A percentile compares a stretch with the other conserved stretches of the same genome.
These are phyloP conservation scores for Phaonia tiefii DNA, from an alignment of 2,888 invertebrate genomes.

Conservation along the genomic window DNA sequence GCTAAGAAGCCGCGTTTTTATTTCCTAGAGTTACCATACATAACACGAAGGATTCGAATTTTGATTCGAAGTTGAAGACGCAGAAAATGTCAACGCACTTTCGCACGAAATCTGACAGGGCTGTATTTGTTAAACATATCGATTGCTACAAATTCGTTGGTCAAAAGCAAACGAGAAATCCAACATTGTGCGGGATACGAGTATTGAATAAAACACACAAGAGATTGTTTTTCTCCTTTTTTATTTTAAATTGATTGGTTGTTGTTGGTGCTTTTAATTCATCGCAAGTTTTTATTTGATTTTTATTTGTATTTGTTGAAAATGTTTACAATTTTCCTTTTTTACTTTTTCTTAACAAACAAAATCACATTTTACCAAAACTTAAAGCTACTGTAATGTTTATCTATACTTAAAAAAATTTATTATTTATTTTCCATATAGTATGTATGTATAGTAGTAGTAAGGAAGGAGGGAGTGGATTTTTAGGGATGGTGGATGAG, in stretches of 20 bases:
- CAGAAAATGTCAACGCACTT: too few species aligned
- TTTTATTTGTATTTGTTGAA: conserved; percentile 60
- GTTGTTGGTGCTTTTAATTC: conserved; percentile 62
- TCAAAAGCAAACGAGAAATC: too few species aligned
- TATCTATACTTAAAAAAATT: conserved; percentile 61
- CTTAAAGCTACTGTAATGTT: conserved; percentile 61
- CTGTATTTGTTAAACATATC: too few species aligned
- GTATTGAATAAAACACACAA: too few species aligned
- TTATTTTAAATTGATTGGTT: conserved; percentile 59
- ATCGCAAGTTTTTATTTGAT: conserved; percentile 63
- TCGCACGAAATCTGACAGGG: too few species aligned
- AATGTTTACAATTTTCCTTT: conserved; percentile 34
- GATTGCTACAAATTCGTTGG: too few species aligned
- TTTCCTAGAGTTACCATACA: too few species aligned
- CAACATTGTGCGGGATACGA: too few species aligned
- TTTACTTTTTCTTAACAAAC: conserved; percentile 57
- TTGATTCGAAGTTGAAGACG: too few species aligned
- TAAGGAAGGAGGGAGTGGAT: not conserved
- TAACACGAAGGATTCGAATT: too few species aligned
- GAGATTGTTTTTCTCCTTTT: too few species aligned
- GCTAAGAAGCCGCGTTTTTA: too few species aligned
- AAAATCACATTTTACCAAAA: conserved; percentile 66
- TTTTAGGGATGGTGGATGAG: not conserved
- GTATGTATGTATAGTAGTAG: conserved; percentile 24
- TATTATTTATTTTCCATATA: not conserved